Evolutionary conservation across 2,797 vertebrate genomes (phyloP).

Genomic region (Takifugu rubripes): DNA sequence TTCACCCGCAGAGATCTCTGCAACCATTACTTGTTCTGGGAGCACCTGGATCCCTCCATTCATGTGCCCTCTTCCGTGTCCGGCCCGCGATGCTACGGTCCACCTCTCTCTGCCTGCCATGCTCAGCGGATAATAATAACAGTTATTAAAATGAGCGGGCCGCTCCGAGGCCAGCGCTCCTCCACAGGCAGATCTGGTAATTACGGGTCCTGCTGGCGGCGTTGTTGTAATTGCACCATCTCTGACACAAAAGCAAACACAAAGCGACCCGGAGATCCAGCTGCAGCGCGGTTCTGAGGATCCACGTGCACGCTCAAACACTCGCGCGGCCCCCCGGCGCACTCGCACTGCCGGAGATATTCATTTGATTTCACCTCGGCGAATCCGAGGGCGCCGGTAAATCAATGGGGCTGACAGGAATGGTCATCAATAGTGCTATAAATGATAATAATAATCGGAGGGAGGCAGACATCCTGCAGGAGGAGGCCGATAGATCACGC

Average conservation of each 20-base stretch:
- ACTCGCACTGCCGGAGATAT: conserved; percentile 39
- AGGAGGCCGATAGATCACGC: conserved; percentile 26
- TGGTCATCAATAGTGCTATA: conserved; percentile 47
- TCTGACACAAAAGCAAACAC: conserved; percentile 58
- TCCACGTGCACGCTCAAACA: conserved; percentile 23
- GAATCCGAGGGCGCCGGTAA: conserved; percentile 44
- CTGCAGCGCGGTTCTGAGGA: conserved; percentile 39
- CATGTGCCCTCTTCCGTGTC: conserved; percentile 58
- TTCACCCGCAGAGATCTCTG: conserved; percentile 46
- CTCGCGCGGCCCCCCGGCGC: conserved; percentile 44
- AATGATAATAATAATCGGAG: conserved; percentile 53
- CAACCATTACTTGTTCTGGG: conserved; percentile 48
- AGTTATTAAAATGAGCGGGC: conserved; percentile 72
- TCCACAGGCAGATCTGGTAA: conserved; percentile 70
- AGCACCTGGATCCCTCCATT: conserved; percentile 62
- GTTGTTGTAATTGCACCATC: conserved; percentile 73
- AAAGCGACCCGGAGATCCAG: conserved; percentile 53
- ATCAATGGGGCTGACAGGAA: conserved; percentile 43
- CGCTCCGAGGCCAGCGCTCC: conserved; percentile 63
- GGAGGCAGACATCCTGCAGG: conserved; percentile 27
- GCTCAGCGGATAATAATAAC: conserved; percentile 75
- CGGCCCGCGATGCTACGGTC: conserved; percentile 28
- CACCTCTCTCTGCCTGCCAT: conserved; percentile 28
- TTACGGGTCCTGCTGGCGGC: conserved; percentile 72
- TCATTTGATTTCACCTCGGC: conserved; percentile 45